phyloP scores from a whole-genome alignment of 1,140 invertebrate genomes.

The Drosophila mojavensis region DNA sequence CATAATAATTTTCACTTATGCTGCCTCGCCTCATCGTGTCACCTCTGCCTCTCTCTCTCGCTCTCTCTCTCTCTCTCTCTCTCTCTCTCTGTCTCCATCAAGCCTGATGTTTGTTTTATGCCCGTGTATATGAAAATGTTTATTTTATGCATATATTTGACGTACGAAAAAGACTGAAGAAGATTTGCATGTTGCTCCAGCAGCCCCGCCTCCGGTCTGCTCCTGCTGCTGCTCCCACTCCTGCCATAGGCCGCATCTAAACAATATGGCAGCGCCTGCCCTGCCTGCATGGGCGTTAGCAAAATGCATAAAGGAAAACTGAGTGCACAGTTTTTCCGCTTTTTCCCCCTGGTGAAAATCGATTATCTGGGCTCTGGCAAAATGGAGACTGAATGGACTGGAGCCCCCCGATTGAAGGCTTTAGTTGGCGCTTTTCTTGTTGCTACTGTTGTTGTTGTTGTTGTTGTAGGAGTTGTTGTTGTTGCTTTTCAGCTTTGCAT shows the following conservation, averaged over 20 bases:
- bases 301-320: conserved; percentile 44
- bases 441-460: not conserved
- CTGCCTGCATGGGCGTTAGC: not conserved
- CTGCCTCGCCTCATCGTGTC: not conserved
- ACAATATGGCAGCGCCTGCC: not conserved
- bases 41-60: not conserved
- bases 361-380: conserved; percentile 29
- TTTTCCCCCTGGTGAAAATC: conserved; percentile 35
- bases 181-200: no score
- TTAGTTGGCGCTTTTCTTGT: not conserved
- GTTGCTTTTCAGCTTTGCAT: conserved; percentile 44
- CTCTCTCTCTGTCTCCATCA: no score
- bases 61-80: not conserved
- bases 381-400: no score
- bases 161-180: not conserved
- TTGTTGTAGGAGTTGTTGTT: conserved; percentile 15
- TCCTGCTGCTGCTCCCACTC: not conserved
- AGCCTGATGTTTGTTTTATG: conserved; percentile 6
- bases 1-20: conserved; percentile 30
- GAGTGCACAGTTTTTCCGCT: conserved; percentile 19
- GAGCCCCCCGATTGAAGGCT: not conserved
- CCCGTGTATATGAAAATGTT: not conserved
- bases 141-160: conserved; percentile 14
- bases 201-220: not conserved
- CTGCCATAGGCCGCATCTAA: not conserved